Evolutionary conservation across 2,113 vertebrate genomes (phyloP), one percentile per base, ranked within the genome.

Genomic region (Ictidomys tridecemlineatus): DNA sequence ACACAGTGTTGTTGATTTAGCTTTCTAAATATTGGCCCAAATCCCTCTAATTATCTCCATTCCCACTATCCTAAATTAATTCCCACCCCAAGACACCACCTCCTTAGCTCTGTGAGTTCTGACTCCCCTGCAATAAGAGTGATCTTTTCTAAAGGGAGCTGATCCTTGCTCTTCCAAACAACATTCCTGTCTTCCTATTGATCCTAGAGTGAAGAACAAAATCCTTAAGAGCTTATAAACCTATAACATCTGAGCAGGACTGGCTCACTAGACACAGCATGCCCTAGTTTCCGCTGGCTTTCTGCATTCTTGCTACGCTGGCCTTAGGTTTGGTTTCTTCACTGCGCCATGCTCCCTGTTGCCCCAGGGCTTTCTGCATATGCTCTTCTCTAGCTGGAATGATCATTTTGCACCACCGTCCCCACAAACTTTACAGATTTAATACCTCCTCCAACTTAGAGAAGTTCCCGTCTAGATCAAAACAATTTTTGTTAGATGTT

Each of bases 1-100:
- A 58, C 22, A 30, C 79, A 32, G 11, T 88, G 17, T 67, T 61
- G 10, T 89, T 34, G 76, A 61, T 82, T 48, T 85, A 51, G 92
- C 61, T 70, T 96, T 42, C 53, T 73, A 79, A 93, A 24, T 86
- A 70, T 85, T 88, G 69, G 34, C 82, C 28, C 28, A 93, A 45
- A 84, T 39, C 63, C n/a, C 24, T 92, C 89, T 42, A 58, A 80
- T 69, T 69, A 39, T 87, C 56, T 85, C 79, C 34, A 39, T 92
- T 45, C 69, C 79, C 58, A 63, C 45, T 48, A 26, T 86, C 61
- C n/a, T 87, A 88, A 79, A 42, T 85, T 30, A 93, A 48, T 5
- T 69, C 79, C 5, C 14, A 34, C 13, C 51, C 13, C 37, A 78
- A 82, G 16, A 67, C 51, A 74, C 4, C 53, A 78, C 84, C 30